These are phyloP conservation scores for Blastobasis adustella DNA, from an alignment of 2,888 invertebrate species.

Conservation along the genomic window DNA sequence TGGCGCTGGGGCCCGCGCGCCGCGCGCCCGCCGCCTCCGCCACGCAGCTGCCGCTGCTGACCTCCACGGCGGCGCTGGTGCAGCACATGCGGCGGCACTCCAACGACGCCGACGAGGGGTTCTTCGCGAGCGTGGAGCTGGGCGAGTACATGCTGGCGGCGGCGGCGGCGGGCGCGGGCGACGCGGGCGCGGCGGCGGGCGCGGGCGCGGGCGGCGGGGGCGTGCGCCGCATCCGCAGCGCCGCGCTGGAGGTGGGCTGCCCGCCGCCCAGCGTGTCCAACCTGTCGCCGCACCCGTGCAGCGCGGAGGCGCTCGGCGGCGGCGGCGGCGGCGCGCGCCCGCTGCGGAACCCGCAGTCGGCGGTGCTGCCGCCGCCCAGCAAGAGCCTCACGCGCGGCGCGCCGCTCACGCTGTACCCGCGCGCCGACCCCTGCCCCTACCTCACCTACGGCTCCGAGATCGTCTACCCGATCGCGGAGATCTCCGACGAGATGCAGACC, in stretches of 20 bases:
- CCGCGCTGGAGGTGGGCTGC: slow-evolving; percentile 82
- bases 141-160: slow-evolving; percentile 71
- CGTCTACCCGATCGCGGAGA: slow-evolving; percentile 89
- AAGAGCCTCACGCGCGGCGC: slow-evolving; percentile 81
- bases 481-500: slow-evolving; percentile 85
- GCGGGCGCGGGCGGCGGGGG: slow-evolving; percentile 73
- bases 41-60: slow-evolving; percentile 70
- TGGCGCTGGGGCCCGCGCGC: slow-evolving; percentile 60
- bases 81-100: slow-evolving; percentile 76
- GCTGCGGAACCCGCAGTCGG: slow-evolving; percentile 78
- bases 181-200: slow-evolving; percentile 72
- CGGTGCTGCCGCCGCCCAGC: slow-evolving; percentile 80
- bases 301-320: slow-evolving; percentile 84
- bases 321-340: slow-evolving; percentile 41
- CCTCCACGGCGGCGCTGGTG: slow-evolving; percentile 64
- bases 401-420: slow-evolving; percentile 80
- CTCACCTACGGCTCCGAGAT: slow-evolving; percentile 82
- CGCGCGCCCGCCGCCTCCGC: slow-evolving; percentile 72
- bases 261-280: slow-evolving; percentile 81
- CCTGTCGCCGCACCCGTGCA: slow-evolving; percentile 87
- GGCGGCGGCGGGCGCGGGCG: slow-evolving; percentile 59
- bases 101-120: slow-evolving; percentile 76
- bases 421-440: slow-evolving; percentile 78
- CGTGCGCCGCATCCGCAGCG: slow-evolving; percentile 81
- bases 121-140: slow-evolving; percentile 70